Base-by-base conservation (phyloP, 1,140 invertebrate species). In the Drosophila gunungcola region DNA sequence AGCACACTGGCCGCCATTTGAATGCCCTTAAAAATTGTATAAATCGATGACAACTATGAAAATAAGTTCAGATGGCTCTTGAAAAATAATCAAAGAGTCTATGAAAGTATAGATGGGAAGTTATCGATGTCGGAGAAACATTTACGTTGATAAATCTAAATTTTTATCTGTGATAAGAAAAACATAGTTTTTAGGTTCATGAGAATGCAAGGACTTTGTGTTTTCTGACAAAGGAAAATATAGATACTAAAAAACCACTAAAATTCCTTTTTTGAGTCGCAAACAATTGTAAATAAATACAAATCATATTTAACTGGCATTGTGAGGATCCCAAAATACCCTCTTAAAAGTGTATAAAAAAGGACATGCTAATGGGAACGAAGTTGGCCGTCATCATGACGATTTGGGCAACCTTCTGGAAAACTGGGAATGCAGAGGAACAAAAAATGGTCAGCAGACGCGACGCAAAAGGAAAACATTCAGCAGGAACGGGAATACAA, bases 381-480 rank as follows among this genome's bases (percentile, higher is more conserved):
- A 58, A 62, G 11, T 48, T 16, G 55, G 25, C 25, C 57, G 42
- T 36, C 56, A 58, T 34, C 29, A 10, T 27, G 32, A 38, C 4
- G 29, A 32, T 46, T 53, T 64, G 36, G 12, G 55, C 32, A 21
- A 36, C 32, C 13, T 36, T 25, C 49, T 48, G 42, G 12, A 32
- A 38, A 25, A 3, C 13, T 3, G 42, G 36, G 10, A 42, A 42
- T 25, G 43, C 34, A 27, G 16, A 36, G 10, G n/a, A 4, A 32
- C 27, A 10, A 51, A 67, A 34, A 67, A 51, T 65, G 60, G 60
- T 41, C 60, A 65, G 36, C 45, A 57, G 63, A 41, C 42, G 64
- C 27, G 38, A 70, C 38, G 51, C n/a, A 70, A 70, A 70, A 56
- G n/a, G 25, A 70, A 39, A 39, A 41, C 60, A 65, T 43, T 41